phyloP scores from a whole-genome alignment of 2,797 vertebrate genomes.

The Aldrovandia affinis region DNA sequence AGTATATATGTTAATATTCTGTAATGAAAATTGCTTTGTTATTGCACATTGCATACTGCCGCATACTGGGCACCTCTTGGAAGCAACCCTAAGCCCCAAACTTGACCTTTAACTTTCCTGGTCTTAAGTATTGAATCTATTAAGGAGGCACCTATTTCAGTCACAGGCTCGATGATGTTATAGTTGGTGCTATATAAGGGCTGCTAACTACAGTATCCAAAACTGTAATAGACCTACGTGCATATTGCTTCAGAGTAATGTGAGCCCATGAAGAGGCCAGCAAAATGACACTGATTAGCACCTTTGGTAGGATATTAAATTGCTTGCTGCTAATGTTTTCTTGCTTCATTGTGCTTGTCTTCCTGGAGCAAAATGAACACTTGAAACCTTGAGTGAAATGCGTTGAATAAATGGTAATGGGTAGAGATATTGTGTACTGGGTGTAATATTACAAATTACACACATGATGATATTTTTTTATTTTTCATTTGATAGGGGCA shows the following conservation, averaged over 20 bases:
- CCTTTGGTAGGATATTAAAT: not conserved
- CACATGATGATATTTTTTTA: not conserved
- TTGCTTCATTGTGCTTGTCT: not conserved
- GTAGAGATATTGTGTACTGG: not conserved
- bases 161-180: not conserved
- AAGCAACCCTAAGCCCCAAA: not conserved
- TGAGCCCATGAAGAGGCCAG: not conserved
- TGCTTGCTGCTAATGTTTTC: not conserved
- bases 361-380: not conserved
- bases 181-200: not conserved
- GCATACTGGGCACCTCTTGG: not conserved
- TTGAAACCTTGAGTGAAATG: not conserved
- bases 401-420: not conserved
- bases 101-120: not conserved
- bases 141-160: not conserved
- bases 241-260: not conserved
- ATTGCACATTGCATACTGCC: not conserved
- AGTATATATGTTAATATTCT: not conserved
- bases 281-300: not conserved
- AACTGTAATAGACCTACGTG: not conserved
- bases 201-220: not conserved
- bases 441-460: not conserved
- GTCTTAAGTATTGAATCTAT: not conserved
- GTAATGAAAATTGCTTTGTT: not conserved
- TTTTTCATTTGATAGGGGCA: conserved; percentile 8